Evolutionary conservation across 1,140 invertebrate genomes (phyloP).

Genomic region (Saccostrea echinata): DNA sequence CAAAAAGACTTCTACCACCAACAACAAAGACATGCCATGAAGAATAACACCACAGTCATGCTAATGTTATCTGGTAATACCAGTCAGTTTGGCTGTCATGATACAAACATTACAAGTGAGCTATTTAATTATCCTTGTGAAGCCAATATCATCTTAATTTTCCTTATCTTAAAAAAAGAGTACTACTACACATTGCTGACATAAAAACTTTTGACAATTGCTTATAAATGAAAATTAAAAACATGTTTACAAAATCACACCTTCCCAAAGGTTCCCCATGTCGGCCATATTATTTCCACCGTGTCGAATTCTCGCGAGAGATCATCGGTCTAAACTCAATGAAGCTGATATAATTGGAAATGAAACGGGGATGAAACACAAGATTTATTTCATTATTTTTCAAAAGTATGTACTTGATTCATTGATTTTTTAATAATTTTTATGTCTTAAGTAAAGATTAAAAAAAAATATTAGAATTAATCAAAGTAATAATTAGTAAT

Average conservation of each 20-base stretch:
- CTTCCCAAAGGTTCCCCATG: constrained; percentile 74
- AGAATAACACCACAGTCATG: background rate
- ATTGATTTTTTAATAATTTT: too few species aligned
- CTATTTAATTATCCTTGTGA: background rate
- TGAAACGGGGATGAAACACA: too few species aligned
- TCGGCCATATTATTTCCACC: constrained; percentile 72
- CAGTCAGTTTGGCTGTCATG: background rate
- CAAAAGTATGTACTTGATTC: too few species aligned
- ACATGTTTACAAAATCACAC: constrained; percentile 47
- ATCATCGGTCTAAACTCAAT: background rate
- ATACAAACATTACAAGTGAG: background rate
- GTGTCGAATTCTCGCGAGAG: constrained; percentile 67
- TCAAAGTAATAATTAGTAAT: too few species aligned
- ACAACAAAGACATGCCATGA: too few species aligned
- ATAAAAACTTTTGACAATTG: background rate
- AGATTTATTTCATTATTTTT: too few species aligned
- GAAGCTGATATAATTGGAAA: background rate
- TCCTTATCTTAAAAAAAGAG: background rate
- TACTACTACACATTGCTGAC: background rate
- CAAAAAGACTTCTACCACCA: too few species aligned
- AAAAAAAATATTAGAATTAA: too few species aligned
- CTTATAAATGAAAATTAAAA: background rate
- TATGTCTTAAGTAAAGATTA: too few species aligned
- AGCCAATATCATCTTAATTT: background rate
- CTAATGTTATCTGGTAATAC: background rate